Evolutionary conservation across 2,113 vertebrate genomes (phyloP).

Genomic region (Sceloporus tristichus): DNA sequence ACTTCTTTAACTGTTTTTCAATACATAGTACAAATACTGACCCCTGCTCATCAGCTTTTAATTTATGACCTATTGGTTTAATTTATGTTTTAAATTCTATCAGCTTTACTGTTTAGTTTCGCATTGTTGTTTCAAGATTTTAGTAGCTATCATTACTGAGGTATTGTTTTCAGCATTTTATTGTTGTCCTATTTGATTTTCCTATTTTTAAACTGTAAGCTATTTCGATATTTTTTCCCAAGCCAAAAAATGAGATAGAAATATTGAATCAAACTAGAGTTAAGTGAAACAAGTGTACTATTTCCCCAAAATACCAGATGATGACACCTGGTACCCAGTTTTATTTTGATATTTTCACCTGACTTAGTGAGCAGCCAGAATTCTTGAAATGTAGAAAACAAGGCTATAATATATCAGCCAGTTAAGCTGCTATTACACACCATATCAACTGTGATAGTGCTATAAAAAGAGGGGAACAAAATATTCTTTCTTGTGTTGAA

Average conservation of each 20-base stretch:
- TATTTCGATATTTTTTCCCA: too few species aligned
- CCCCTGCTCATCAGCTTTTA: neutral
- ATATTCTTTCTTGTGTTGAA: slow-evolving; percentile 15
- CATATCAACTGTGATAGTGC: slow-evolving; percentile 35
- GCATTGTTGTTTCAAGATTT: neutral
- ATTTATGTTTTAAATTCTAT: neutral
- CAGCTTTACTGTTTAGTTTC: neutral
- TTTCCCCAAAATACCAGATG: slow-evolving; percentile 1
- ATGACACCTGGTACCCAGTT: slow-evolving; percentile 17
- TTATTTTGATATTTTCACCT: slow-evolving; percentile 42
- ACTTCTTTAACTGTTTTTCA: neutral
- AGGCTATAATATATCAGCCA: slow-evolving; percentile 48
- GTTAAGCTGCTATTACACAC: slow-evolving; percentile 24
- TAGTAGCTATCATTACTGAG: neutral
- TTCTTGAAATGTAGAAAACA: slow-evolving; percentile 42
- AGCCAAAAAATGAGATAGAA: too few species aligned
- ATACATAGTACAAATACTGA: neutral
- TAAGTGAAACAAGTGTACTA: slow-evolving; percentile 1
- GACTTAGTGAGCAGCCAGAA: slow-evolving; percentile 31
- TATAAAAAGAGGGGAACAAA: slow-evolving; percentile 45
- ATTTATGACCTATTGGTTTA: neutral
- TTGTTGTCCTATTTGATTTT: too few species aligned
- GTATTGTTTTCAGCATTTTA: neutral
- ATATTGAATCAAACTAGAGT: neutral
- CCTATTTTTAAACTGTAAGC: too few species aligned